Percentiles rank a stretch among this genome's conserved stretches.
Evolutionary conservation across 2,113 vertebrate genomes (phyloP).

Genomic region (Ochotona princeps): DNA sequence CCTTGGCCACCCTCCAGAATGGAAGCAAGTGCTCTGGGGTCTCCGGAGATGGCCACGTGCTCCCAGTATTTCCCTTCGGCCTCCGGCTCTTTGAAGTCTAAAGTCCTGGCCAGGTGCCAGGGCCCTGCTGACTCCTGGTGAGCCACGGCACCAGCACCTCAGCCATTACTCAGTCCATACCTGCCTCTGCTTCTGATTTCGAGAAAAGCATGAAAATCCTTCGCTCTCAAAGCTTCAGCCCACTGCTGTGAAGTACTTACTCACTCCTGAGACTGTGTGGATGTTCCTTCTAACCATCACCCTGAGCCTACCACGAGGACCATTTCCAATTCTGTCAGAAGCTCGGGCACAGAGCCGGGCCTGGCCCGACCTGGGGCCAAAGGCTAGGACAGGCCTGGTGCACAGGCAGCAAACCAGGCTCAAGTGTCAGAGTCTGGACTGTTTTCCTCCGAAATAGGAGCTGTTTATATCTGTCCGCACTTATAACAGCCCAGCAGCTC

Average conservation of each 20-base stretch:
- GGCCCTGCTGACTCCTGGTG: background rate
- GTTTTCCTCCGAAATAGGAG: conserved; percentile 1
- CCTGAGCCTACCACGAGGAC: background rate
- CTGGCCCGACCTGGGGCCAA: background rate
- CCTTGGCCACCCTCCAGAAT: too few relatives aligned
- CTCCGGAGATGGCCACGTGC: background rate
- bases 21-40: too few relatives aligned
- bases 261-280: background rate
- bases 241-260: background rate
- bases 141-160: background rate
- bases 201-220: background rate
- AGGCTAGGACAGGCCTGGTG: background rate
- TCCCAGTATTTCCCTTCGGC: background rate
- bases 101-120: background rate
- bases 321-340: background rate
- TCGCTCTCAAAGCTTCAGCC: background rate
- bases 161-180: too few relatives aligned
- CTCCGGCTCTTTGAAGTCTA: background rate
- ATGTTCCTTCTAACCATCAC: background rate
- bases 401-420: background rate
- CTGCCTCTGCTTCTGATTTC: background rate
- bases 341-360: too few relatives aligned
- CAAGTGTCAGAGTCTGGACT: background rate
- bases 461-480: conserved; percentile 12
- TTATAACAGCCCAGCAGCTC: conserved; percentile 29